Evolutionary conservation across 1,140 invertebrate species (phyloP).

Genomic region (Ceratina calcarata): DNA sequence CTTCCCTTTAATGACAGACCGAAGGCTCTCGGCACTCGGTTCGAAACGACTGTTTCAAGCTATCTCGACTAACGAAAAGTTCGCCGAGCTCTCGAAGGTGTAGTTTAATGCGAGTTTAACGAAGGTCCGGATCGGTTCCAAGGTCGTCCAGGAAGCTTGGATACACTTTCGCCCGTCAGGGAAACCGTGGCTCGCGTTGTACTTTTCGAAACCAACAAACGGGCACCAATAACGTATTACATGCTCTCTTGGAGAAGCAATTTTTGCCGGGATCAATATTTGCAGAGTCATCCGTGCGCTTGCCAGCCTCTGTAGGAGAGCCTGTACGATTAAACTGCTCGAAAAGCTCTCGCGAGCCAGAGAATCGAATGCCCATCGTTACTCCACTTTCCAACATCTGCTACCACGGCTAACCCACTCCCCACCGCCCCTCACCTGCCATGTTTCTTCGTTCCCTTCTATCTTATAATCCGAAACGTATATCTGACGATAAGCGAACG

Average conservation of each 20-base stretch:
- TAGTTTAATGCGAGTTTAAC: background rate
- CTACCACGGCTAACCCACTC: too few relatives aligned
- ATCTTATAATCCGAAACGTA: too few relatives aligned
- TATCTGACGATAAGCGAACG: too few relatives aligned
- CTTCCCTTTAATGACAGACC: background rate
- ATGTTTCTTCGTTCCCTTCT: too few relatives aligned
- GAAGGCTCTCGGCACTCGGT: background rate
- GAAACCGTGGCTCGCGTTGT: background rate
- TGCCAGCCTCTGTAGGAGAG: background rate
- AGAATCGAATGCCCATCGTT: constrained; percentile 5
- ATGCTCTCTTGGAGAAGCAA: constrained; percentile 1
- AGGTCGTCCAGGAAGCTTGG: background rate
- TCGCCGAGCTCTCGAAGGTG: background rate
- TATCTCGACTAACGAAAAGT: background rate
- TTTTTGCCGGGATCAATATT: constrained; percentile 19
- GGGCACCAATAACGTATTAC: background rate
- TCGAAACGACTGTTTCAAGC: background rate
- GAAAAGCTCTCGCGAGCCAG: background rate
- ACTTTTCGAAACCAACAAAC: background rate
- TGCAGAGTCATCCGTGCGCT: background rate
- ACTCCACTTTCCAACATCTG: background rate
- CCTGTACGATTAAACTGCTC: constrained; percentile 4
- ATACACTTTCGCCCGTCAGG: background rate
- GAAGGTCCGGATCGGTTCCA: background rate
- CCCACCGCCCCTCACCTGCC: too few relatives aligned